phyloP scores from a whole-genome alignment of 2,888 invertebrate species.

The Meiosimyza platycephala region DNA sequence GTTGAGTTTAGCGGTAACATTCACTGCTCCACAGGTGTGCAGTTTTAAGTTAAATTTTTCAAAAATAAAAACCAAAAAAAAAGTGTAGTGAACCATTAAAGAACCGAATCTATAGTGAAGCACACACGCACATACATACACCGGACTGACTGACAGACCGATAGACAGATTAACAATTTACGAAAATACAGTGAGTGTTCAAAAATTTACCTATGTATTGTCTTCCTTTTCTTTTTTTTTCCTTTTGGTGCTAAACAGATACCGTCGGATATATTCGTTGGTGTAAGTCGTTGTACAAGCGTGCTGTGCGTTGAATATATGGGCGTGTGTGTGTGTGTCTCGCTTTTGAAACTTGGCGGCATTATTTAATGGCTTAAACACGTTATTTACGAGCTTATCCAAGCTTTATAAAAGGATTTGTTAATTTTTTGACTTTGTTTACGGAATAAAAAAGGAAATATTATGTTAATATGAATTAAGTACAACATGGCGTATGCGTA shows the following conservation, averaged over 20 bases:
- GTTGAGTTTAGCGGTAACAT: conserved; percentile 50
- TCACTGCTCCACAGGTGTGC: conserved; percentile 43
- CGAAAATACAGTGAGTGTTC: conserved; percentile 1
- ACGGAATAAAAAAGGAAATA: background rate
- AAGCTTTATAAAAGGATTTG: background rate
- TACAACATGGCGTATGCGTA: conserved; percentile 4
- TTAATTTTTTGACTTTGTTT: background rate
- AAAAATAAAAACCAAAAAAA: background rate
- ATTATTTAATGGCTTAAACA: background rate
- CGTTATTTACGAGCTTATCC: background rate
- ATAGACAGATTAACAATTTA: background rate
- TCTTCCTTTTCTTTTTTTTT: background rate
- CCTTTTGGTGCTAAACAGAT: too few species aligned
- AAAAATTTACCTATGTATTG: conserved; percentile 3
- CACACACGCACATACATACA: background rate
- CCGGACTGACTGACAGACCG: conserved; percentile 1
- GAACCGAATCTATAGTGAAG: background rate
- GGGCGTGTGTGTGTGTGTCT: background rate
- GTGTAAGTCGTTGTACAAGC: conserved; percentile 1
- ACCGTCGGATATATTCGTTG: conserved; percentile 3
- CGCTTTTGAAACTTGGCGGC: background rate
- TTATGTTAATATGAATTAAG: background rate
- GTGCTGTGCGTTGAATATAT: background rate
- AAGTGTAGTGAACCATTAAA: background rate
- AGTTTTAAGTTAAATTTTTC: background rate